phyloP scores from a whole-genome alignment of 2,888 invertebrate species.

The Harpagoxenus sublaevis region DNA sequence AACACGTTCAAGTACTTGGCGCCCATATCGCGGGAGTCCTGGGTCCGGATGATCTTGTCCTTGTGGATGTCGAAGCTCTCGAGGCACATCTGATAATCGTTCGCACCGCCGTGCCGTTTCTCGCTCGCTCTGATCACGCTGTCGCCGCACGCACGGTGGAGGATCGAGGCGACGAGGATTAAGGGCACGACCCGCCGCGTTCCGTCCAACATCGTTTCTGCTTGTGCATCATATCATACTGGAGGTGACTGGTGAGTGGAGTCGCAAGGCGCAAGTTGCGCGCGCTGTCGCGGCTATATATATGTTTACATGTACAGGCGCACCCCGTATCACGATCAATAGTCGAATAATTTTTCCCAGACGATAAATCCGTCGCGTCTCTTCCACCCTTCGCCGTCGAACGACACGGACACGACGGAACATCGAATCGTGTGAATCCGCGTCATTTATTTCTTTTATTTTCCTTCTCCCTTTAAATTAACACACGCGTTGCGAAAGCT shows the following conservation, averaged over 20 bases:
- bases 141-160: slow-evolving; percentile 74
- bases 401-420: no score
- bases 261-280: neutral
- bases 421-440: no score
- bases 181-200: slow-evolving; percentile 74
- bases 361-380: neutral
- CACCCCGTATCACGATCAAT: slow-evolving; percentile 15
- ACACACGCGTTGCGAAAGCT: no score
- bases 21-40: slow-evolving; percentile 95
- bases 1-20: slow-evolving; percentile 95
- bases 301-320: no score
- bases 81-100: slow-evolving; percentile 88
- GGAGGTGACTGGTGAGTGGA: neutral
- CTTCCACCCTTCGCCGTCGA: no score
- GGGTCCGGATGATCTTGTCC: slow-evolving; percentile 96
- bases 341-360: neutral
- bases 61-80: slow-evolving; percentile 94
- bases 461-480: no score
- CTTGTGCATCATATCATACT: slow-evolving; percentile 13
- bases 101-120: slow-evolving; percentile 87
- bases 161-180: slow-evolving; percentile 76
- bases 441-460: no score
- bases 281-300: neutral
- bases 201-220: slow-evolving; percentile 77
- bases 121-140: slow-evolving; percentile 73